phyloP scores from a whole-genome alignment of 92 coral and sea anemone genomes.

The Actinostola sp. region DNA sequence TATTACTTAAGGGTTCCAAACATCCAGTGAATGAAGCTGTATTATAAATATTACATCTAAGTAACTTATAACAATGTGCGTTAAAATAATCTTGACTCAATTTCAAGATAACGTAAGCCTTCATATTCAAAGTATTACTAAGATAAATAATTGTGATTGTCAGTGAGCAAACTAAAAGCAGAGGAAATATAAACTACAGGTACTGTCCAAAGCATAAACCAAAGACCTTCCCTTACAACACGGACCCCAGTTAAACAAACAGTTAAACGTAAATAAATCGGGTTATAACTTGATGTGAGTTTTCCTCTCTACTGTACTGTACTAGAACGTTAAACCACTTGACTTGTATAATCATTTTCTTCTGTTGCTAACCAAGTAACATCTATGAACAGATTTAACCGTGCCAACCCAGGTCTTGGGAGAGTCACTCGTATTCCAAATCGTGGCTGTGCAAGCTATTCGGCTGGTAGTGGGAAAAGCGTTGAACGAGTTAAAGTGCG shows the following conservation, averaged over 20 bases:
- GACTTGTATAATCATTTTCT: neutral
- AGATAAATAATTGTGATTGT: constrained; percentile 15
- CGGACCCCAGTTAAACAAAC: neutral
- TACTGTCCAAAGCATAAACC: constrained; percentile 13
- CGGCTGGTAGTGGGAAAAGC: constrained; percentile 35
- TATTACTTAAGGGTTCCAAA: too few relatives aligned
- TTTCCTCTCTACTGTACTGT: neutral
- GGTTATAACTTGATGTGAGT: neutral
- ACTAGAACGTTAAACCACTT: neutral
- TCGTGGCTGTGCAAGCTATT: constrained; percentile 60
- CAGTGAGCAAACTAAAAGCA: constrained; percentile 23
- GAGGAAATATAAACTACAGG: constrained; percentile 27
- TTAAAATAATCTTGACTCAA: too few relatives aligned
- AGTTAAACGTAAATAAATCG: neutral
- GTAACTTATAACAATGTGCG: neutral
- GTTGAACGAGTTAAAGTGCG: constrained; percentile 34
- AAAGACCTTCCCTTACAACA: constrained; percentile 39
- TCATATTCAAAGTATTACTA: neutral
- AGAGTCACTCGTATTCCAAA: constrained; percentile 53
- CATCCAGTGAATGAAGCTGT: too few relatives aligned
- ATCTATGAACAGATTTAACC: constrained; percentile 92
- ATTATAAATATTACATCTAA: neutral
- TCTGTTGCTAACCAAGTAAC: constrained; percentile 23
- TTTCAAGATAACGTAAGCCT: too few relatives aligned
- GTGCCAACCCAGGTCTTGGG: constrained; percentile 78